Conservation (phyloP, 2,797 vertebrate species). For the Coracias cyanogaster region DNA sequence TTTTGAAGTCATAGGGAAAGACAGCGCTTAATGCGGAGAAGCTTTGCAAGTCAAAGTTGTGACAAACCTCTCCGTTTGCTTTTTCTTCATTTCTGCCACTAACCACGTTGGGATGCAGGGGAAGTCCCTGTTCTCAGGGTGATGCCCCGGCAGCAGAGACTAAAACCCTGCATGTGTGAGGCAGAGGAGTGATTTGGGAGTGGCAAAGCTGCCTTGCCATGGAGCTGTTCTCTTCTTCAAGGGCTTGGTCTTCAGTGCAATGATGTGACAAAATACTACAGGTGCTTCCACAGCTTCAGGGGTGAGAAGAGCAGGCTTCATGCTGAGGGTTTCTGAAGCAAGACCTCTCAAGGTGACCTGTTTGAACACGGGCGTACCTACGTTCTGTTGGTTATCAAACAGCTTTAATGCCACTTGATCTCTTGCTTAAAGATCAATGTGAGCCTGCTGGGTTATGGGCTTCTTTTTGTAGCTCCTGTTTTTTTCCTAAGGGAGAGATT, state of each 20-base stretch:
- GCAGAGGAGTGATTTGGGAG: neutral
- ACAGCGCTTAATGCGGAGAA: fast-evolving
- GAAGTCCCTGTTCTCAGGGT: neutral
- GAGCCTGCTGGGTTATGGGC: neutral
- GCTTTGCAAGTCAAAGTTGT: neutral
- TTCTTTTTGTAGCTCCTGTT: neutral
- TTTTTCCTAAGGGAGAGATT: conserved; percentile 17
- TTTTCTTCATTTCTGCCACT: neutral
- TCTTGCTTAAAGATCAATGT: conserved; percentile 14
- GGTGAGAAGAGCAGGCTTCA: neutral
- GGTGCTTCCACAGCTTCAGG: neutral
- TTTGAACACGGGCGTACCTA: neutral
- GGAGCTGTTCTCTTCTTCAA: neutral
- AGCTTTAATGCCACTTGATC: neutral
- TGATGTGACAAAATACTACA: neutral
- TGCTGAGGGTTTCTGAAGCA: neutral
- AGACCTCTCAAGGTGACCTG: neutral
- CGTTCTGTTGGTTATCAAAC: neutral
- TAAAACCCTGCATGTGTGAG: fast-evolving
- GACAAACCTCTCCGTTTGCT: neutral
- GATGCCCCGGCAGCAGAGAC: neutral
- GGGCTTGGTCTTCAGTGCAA: neutral
- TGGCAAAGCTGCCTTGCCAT: neutral
- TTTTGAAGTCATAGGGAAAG: neutral
- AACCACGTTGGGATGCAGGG: neutral